These are phyloP conservation scores for Bemisia tabaci DNA, from an alignment of 1,140 invertebrate species.

Conservation along the genomic window DNA sequence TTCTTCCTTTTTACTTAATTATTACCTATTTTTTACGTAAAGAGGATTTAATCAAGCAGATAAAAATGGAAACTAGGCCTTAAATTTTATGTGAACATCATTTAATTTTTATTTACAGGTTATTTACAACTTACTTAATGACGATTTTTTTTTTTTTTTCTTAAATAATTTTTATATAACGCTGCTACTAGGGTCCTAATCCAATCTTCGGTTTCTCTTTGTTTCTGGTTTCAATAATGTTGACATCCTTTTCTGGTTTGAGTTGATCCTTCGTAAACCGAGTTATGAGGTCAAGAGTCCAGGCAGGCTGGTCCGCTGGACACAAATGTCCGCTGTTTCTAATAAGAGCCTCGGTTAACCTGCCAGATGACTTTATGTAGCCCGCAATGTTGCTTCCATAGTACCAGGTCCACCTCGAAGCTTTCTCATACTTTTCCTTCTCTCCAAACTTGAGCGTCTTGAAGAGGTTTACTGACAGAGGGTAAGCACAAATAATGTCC, in stretches of 20 bases:
- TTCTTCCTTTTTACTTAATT: too few relatives aligned
- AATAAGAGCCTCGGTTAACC: constrained; percentile 57
- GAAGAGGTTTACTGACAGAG: constrained; percentile 53
- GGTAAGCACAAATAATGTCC: constrained; percentile 71
- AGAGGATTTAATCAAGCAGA: too few relatives aligned
- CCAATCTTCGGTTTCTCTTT: too few relatives aligned
- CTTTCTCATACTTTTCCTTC: constrained; percentile 44
- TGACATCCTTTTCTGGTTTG: constrained; percentile 1
- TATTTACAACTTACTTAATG: too few relatives aligned
- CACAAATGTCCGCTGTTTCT: constrained; percentile 74
- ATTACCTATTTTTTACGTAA: too few relatives aligned
- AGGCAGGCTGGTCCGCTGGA: constrained; percentile 63
- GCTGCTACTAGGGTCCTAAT: too few relatives aligned
- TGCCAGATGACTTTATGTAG: constrained; percentile 21
- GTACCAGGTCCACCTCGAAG: constrained; percentile 32
- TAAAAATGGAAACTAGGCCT: too few relatives aligned
- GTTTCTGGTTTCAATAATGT: too few relatives aligned
- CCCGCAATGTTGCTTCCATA: constrained; percentile 13
- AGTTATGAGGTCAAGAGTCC: constrained; percentile 60
- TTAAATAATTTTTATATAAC: too few relatives aligned
- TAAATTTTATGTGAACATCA: too few relatives aligned
- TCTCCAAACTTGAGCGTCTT: constrained; percentile 46
- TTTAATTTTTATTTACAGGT: too few relatives aligned
- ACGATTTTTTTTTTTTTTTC: too few relatives aligned
- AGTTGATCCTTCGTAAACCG: constrained; percentile 51